These are phyloP conservation scores for Lasioglossum calceatum DNA, from an alignment of 2,888 invertebrate species.

Conservation along the genomic window DNA sequence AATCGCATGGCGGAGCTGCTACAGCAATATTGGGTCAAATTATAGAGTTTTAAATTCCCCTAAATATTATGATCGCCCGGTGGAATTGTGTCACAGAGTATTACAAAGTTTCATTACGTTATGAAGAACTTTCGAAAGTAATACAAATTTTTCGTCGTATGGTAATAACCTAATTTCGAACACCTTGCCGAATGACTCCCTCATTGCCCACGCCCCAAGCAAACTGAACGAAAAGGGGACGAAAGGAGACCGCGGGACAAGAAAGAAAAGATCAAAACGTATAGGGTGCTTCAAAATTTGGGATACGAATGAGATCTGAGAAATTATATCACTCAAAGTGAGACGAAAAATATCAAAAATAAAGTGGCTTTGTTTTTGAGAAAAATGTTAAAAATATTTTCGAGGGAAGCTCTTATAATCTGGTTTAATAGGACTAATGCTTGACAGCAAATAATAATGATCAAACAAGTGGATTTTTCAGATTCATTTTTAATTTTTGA, in stretches of 20 bases:
- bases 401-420: not conserved
- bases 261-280: not conserved
- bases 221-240: not conserved
- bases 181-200: no score
- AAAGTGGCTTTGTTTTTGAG: no score
- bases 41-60: constrained; percentile 15
- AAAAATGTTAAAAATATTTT: not conserved
- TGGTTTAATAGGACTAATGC: not conserved
- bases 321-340: not conserved
- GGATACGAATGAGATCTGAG: not conserved
- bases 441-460: no score
- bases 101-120: constrained; percentile 23
- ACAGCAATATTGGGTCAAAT: constrained; percentile 23
- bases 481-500: not conserved
- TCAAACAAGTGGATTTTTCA: not conserved
- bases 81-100: not conserved
- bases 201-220: not conserved
- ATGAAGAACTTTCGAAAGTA: not conserved
- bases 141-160: not conserved
- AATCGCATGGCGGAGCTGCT: not conserved
- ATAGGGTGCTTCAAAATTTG: not conserved
- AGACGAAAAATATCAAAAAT: not conserved
- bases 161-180: constrained; percentile 4
- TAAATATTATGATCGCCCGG: not conserved
- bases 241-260: not conserved